Evolutionary conservation across 2,113 vertebrate species (phyloP).

Genomic region (Oenanthe melanoleuca): DNA sequence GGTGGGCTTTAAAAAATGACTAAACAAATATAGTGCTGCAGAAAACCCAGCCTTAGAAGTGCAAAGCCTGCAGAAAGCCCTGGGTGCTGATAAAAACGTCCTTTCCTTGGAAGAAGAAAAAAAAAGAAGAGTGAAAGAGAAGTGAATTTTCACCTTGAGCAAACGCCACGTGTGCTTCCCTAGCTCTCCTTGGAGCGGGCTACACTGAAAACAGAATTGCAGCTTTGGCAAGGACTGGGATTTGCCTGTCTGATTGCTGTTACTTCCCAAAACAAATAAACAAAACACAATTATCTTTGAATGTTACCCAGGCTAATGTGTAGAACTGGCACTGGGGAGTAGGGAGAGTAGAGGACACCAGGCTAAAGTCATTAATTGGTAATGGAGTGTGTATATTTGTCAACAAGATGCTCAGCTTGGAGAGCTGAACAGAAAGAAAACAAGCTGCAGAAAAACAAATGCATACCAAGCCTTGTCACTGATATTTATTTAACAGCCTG

Average conservation of each 20-base stretch:
- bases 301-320: slow-evolving; percentile 38
- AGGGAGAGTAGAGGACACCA: not conserved
- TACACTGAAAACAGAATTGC: not conserved
- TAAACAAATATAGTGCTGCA: not conserved
- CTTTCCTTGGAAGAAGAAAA: not conserved
- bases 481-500: slow-evolving; percentile 38
- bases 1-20: not conserved
- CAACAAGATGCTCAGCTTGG: not conserved
- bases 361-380: slow-evolving; percentile 47
- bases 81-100: not conserved
- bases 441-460: slow-evolving; percentile 28
- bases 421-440: slow-evolving; percentile 3
- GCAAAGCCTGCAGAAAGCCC: not conserved
- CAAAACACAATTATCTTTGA: slow-evolving; percentile 43
- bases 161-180: not conserved
- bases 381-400: slow-evolving; percentile 40
- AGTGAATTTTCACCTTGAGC: not conserved
- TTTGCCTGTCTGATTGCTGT: slow-evolving; percentile 33
- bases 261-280: slow-evolving; percentile 42
- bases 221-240: not conserved
- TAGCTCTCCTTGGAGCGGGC: not conserved
- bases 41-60: not conserved
- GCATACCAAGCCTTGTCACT: not conserved
- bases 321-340: slow-evolving; percentile 26
- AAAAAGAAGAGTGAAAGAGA: not conserved